Base-by-base conservation (phyloP, 2,888 invertebrate species). In the Chrysolina oricalcia region DNA sequence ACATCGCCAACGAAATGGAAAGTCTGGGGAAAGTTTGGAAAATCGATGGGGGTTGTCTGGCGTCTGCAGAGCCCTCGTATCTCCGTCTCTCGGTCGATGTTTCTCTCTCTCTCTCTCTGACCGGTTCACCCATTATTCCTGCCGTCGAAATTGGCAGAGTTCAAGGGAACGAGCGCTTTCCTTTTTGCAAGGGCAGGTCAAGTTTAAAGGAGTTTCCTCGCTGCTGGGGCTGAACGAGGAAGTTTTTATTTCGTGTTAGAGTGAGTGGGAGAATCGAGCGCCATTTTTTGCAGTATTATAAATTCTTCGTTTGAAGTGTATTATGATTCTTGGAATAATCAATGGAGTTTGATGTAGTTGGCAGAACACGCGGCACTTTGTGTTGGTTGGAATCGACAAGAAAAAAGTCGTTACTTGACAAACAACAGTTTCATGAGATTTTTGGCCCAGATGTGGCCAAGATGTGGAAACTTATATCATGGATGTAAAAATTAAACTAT, bases 91-190 rank as follows among this genome's bases (percentile, higher is more conserved):
- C 46, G 6, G 40, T 64, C 27, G 17, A 0, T 8, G 10, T 68
- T 43, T 67, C 35, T 19, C 9, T 15, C 9, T 68, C 23, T 67
- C 65, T 19, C 11, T 64, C 64, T 64, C 21, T 53, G 11, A 64
- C 50, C 48, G 23, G 41, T 65, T 64, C 41, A 46, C 62, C 63
- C 63, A 46, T 40, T 21, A 59, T 15, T 69, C 53, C 21, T 10
- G 27, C 6, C 35, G 35, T 13, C 19, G 35, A 71, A 68, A 70
- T 72, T 59, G 73, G 72, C 71, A 76, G 68, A 80, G 81, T 81
- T 81, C 81, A 81, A 81, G 81, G 81, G 75, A 81, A 81, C 72
- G 59, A 63, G 63, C 40, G 73, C 66, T 78, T 81, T 80, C 76
- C 71, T 79, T 79, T 70, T 78, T 62, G 64, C 73, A 78, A 77